A percentile compares a stretch with the other conserved stretches of the same genome.
phyloP scores from a whole-genome alignment of 2,888 invertebrate genomes.

The Coelogynopora nodosa region DNA sequence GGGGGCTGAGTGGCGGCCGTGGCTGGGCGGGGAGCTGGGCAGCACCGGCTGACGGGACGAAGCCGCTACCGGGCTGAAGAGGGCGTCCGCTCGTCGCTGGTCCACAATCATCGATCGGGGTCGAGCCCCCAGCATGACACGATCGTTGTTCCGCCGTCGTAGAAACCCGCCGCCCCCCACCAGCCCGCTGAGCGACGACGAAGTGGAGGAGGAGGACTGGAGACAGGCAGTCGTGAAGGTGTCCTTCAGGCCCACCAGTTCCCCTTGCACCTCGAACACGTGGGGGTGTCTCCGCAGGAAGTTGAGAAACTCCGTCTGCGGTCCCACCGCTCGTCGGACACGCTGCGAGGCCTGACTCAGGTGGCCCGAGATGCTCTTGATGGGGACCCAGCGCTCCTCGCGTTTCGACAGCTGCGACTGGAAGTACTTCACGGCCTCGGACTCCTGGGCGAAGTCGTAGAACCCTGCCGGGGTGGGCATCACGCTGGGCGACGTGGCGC shows the following conservation, averaged over 20 bases:
- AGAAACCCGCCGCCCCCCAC: not conserved
- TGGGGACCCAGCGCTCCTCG: conserved; percentile 91
- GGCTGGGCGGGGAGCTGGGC: not conserved
- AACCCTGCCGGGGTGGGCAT: not conserved
- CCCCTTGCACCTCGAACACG: conserved; percentile 60
- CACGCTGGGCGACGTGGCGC: not conserved
- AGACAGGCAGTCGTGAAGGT: conserved; percentile 35
- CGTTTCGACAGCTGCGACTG: conserved; percentile 86
- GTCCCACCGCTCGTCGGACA: conserved; percentile 68
- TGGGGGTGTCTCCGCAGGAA: conserved; percentile 61
- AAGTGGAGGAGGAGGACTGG: not conserved
- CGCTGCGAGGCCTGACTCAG: conserved; percentile 92
- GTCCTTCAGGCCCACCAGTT: conserved; percentile 55
- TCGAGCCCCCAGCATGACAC: not conserved
- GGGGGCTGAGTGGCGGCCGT: conserved; percentile 48
- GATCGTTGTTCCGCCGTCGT: not conserved
- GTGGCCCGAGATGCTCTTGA: conserved; percentile 90
- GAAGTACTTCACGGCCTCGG: conserved; percentile 95
- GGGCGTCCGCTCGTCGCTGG: not conserved
- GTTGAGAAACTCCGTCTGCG: conserved; percentile 56
- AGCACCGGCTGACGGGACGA: not conserved
- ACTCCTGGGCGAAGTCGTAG: conserved; percentile 66
- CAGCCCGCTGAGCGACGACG: not conserved
- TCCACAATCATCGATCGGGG: not conserved
- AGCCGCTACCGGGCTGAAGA: not conserved